Evolutionary conservation across 2,888 invertebrate genomes (phyloP), one percentile per base, ranked within the genome.

Genomic region (Thymelicus sylvestris): DNA sequence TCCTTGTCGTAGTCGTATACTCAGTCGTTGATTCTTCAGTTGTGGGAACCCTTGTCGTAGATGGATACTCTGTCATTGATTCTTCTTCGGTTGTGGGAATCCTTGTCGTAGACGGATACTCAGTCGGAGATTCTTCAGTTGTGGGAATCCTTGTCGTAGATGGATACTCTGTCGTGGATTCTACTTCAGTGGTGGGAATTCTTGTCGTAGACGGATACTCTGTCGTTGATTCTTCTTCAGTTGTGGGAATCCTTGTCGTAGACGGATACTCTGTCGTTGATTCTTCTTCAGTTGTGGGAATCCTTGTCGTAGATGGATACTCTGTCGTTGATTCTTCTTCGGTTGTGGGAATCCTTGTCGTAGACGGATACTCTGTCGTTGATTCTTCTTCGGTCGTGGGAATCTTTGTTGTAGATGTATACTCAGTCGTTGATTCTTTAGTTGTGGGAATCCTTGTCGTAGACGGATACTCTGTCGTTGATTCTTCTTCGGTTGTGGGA

Each of bases 241-340:
- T 41, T 41, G 8, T 8, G 47, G 12, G 50, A 61, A 24, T 24
- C 59, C 48, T 19, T 19, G 24, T 64, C 31, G 72, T 72, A 5
- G 66, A 6, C 8, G 52, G 13, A 13, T 52, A 24, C 10, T 10
- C 39, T 41, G 50, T 61, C 13, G 62, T n/a, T 41, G 44, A 47
- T n/a, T n/a, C n/a, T n/a, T n/a, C n/a, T n/a, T n/a, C n/a, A n/a
- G n/a, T n/a, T n/a, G n/a, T n/a, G 0, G 47, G 47, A 12, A 1
- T 1, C 31, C 6, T 1, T 0, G 31, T 31, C 1, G 31, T 31
- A 3, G 31, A 31, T 2, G 31, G 0, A 3, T 47, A 47, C 7
- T 57, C 57, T 19, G 74, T 74, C n/a, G 69, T 41, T 41, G 41
- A 39, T n/a, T n/a, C n/a, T 7, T 19, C 19, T 19, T 19, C 19